A percentile compares a stretch with the other conserved stretches of the same genome.
Evolutionary conservation across 1,140 invertebrate species (phyloP).

Genomic region (Matsumurasca onukii): DNA sequence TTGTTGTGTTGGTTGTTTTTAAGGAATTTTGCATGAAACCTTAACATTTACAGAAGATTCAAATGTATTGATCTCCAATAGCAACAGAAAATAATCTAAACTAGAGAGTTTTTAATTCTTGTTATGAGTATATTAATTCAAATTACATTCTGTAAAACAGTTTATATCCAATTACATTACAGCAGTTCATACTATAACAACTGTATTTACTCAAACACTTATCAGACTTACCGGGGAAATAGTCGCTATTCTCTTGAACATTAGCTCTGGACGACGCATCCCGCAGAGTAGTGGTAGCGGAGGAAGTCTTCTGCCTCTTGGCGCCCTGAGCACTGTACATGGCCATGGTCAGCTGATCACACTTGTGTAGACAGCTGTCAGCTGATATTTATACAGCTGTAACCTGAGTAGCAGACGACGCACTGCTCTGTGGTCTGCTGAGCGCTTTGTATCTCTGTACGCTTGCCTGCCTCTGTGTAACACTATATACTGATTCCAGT

Average conservation of each 20-base stretch:
- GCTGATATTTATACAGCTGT: too few relatives aligned
- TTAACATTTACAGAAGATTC: background rate
- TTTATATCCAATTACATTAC: conserved; percentile 38
- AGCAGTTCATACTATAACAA: too few relatives aligned
- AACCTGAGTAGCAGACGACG: too few relatives aligned
- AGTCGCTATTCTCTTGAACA: conserved; percentile 45
- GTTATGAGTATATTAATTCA: background rate
- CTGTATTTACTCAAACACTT: too few relatives aligned
- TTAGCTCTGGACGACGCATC: conserved; percentile 9
- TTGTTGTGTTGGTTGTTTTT: too few relatives aligned
- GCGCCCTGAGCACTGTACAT: conserved; percentile 16
- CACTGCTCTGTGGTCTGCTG: too few relatives aligned
- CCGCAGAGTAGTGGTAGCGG: background rate
- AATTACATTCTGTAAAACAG: background rate
- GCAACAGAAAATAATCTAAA: background rate
- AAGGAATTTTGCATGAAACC: too few relatives aligned
- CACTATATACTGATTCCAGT: too few relatives aligned
- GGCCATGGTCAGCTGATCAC: too few relatives aligned
- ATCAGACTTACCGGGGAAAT: conserved; percentile 49
- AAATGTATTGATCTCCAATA: background rate
- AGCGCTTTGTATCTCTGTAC: too few relatives aligned
- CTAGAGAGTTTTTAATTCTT: background rate
- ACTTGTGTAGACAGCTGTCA: too few relatives aligned
- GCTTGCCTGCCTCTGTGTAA: too few relatives aligned
- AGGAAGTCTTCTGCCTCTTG: conserved; percentile 29